Conservation (phyloP, 1,140 invertebrate genomes). For the Coelopa frigida region DNA sequence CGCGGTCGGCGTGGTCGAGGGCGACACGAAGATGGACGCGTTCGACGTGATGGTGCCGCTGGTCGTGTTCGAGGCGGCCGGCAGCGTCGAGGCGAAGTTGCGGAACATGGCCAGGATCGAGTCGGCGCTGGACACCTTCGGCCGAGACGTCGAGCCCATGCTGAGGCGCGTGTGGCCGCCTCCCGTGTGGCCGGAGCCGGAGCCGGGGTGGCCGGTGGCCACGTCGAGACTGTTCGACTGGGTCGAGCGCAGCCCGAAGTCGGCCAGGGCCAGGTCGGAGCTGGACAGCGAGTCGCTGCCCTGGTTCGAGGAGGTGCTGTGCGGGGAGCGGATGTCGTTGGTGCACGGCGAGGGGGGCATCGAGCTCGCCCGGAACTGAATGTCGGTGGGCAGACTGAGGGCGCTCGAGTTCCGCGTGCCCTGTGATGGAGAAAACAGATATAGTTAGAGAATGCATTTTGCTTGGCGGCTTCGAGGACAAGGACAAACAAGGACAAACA, state of each 20-base stretch:
- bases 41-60: slow-evolving; percentile 37
- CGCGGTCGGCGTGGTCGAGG: slow-evolving; percentile 56
- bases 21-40: slow-evolving; percentile 51
- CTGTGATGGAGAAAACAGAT: neutral
- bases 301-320: slow-evolving; percentile 59
- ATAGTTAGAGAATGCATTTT: too few species aligned
- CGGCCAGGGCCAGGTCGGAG: slow-evolving; percentile 52
- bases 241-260: slow-evolving; percentile 23
- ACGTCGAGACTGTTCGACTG: slow-evolving; percentile 13
- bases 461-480: too few species aligned
- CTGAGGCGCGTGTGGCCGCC: slow-evolving; percentile 8
- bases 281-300: slow-evolving; percentile 63
- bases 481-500: too few species aligned
- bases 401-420: slow-evolving; percentile 18
- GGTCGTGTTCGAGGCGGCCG: slow-evolving; percentile 17
- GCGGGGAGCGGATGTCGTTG: slow-evolving; percentile 52
- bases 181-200: neutral
- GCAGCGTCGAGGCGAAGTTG: slow-evolving; percentile 54
- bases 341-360: slow-evolving; percentile 45
- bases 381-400: slow-evolving; percentile 21
- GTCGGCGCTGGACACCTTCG: slow-evolving; percentile 62
- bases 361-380: slow-evolving; percentile 20
- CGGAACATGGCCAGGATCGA: slow-evolving; percentile 68
- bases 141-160: slow-evolving; percentile 23
- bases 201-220: slow-evolving; percentile 8